Base-by-base conservation (phyloP, 2,113 vertebrate species). In the Edolisoma coerulescens region DNA sequence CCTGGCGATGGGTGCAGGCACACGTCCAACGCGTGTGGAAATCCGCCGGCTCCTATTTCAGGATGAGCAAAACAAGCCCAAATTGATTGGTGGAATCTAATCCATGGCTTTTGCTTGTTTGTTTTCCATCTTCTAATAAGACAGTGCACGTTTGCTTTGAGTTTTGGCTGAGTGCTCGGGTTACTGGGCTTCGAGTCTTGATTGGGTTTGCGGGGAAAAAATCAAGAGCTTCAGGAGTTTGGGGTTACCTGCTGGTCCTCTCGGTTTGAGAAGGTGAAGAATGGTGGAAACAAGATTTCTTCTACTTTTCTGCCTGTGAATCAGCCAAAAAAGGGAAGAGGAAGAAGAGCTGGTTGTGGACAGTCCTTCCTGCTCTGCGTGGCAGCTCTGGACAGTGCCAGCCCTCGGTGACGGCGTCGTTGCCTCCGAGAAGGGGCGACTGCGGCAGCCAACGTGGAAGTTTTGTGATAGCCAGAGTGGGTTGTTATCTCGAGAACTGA, bases 361-460 rank as follows among this genome's bases (percentile, higher is more conserved):
- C 30, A n/a, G 54, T 8, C 16, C 22, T 45, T 87, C 4, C 13
- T 82, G 77, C 52, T 20, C 60, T 45, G 30, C 1, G 0, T 37
- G 50, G 64, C 73, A 44, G 73, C 56, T 79, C 64, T 37, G 82
- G 54, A 12, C 0, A 7, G 52, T 71, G 80, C 28, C 83, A 80
- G 73, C 50, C 0, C 49, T 41, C 22, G 0, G 8, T 0, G 5
- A 24, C 17, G 4, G 68, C 28, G 41, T 23, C 68, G 1, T 5
- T 54, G 70, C 68, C 42, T 23, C 23, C 0, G 1, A 24, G 33
- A 20, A 27, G 22, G 54, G 54, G 16, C 9, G 30, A 23, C 84
- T 91, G 74, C 1, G 0, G 60, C 82, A 64, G 6, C 65, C 52
- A 23, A 1, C 63, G 60, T 21, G 77, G 65, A 7, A 7, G 3